phyloP scores from a whole-genome alignment of 2,888 invertebrate genomes.

The Spialia ferax region DNA sequence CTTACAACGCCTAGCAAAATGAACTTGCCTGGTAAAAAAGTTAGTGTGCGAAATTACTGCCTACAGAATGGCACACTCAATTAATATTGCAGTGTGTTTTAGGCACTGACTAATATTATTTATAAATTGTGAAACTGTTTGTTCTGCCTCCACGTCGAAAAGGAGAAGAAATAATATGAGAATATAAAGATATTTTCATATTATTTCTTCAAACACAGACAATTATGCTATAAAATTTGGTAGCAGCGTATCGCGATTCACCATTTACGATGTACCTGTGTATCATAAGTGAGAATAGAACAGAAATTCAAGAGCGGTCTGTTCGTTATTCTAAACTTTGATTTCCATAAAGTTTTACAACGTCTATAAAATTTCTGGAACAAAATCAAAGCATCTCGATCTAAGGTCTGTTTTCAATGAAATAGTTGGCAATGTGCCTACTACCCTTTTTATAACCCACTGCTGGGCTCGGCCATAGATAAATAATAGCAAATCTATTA shows the following conservation, averaged over 20 bases:
- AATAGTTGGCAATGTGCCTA: background rate
- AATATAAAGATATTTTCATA: no score
- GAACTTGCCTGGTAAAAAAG: conserved; percentile 25
- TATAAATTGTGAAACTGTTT: no score
- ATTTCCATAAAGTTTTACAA: conserved; percentile 12
- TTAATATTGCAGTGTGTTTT: conserved; percentile 33
- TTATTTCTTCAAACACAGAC: no score
- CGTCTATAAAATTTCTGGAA: conserved; percentile 14
- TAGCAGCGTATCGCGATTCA: background rate
- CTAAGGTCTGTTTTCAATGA: background rate
- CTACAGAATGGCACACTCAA: conserved; percentile 25
- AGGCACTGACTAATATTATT: no score
- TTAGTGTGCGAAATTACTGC: conserved; percentile 17
- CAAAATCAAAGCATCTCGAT: conserved; percentile 4
- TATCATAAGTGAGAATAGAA: conserved; percentile 24
- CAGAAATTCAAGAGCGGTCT: conserved; percentile 25
- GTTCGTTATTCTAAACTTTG: conserved; percentile 31
- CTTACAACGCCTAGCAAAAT: conserved; percentile 11
- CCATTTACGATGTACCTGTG: background rate
- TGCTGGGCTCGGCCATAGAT: no score
- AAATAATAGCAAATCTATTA: no score
- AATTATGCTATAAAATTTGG: background rate
- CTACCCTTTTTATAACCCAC: no score
- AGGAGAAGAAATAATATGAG: no score
- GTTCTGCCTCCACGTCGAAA: no score